phyloP scores from a whole-genome alignment of 2,888 invertebrate species.

The Apamea crenata region DNA sequence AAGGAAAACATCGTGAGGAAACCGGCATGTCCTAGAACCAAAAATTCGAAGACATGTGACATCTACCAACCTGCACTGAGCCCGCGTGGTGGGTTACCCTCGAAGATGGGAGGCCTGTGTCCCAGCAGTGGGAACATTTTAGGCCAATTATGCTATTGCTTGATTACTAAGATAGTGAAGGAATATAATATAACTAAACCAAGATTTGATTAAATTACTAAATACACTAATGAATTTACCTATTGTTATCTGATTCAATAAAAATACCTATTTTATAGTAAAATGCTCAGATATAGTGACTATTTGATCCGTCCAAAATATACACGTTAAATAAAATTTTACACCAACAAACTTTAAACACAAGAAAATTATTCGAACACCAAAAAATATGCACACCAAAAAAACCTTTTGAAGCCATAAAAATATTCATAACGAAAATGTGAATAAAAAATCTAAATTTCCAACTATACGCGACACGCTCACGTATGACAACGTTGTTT shows the following conservation, averaged over 20 bases:
- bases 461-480: conserved; percentile 17
- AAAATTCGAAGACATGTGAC: no score
- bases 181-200: not conserved
- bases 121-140: no score
- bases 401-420: conserved; percentile 15
- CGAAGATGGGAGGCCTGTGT: no score
- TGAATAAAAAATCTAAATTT: conserved; percentile 30
- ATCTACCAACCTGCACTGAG: no score
- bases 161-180: not conserved
- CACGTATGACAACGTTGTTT: conserved; percentile 55
- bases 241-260: not conserved
- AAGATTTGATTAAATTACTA: not conserved
- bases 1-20: no score
- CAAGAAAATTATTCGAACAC: not conserved
- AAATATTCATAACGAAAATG: conserved; percentile 45
- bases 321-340: not conserved
- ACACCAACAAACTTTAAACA: not conserved
- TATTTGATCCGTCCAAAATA: not conserved
- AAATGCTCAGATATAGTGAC: no score
- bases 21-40: no score
- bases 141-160: no score
- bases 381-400: conserved; percentile 16
- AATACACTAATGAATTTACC: not conserved
- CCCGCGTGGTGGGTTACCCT: no score
- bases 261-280: not conserved